Percentiles rank a stretch among this genome's conserved stretches.
These are phyloP conservation scores for Acanthaster planci DNA, from an alignment of 35 echinoderm and acorn worm genomes.

Conservation along the genomic window DNA sequence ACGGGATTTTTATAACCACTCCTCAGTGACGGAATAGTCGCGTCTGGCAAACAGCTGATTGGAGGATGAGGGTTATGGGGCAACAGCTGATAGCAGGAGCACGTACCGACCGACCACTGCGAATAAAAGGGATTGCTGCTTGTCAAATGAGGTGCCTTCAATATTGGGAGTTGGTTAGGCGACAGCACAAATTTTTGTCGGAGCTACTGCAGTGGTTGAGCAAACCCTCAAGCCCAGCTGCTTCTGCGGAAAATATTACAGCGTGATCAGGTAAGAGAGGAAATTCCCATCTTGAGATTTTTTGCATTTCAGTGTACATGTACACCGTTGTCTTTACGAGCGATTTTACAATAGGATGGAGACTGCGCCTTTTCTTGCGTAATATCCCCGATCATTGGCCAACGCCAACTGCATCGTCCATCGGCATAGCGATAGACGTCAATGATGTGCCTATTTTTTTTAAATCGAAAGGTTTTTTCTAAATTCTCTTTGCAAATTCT, in stretches of 20 bases:
- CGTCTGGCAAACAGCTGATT: slow-evolving; percentile 1
- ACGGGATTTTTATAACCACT: neutral
- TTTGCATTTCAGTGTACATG: neutral
- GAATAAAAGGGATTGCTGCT: slow-evolving; percentile 1
- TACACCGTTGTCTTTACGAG: neutral
- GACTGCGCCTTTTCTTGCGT: neutral
- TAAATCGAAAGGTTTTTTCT: too few species aligned
- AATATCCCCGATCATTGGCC: neutral
- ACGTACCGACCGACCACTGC: slow-evolving; percentile 1
- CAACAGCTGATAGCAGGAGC: slow-evolving; percentile 6
- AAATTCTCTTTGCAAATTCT: too few species aligned
- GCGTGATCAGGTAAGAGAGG: too few species aligned
- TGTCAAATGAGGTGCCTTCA: neutral
- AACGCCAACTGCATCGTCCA: neutral
- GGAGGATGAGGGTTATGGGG: slow-evolving; percentile 3
- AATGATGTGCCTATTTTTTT: too few species aligned
- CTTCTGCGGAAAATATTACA: neutral
- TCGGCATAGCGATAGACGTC: neutral
- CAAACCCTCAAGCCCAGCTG: slow-evolving; percentile 1
- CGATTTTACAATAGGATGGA: neutral
- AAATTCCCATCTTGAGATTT: neutral
- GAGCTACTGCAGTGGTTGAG: neutral
- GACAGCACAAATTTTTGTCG: neutral
- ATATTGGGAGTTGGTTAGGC: neutral
- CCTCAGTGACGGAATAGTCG: slow-evolving; percentile 17